Evolutionary conservation across 2,113 vertebrate genomes (phyloP).

Genomic region (Microcebus lehilahytsara): DNA sequence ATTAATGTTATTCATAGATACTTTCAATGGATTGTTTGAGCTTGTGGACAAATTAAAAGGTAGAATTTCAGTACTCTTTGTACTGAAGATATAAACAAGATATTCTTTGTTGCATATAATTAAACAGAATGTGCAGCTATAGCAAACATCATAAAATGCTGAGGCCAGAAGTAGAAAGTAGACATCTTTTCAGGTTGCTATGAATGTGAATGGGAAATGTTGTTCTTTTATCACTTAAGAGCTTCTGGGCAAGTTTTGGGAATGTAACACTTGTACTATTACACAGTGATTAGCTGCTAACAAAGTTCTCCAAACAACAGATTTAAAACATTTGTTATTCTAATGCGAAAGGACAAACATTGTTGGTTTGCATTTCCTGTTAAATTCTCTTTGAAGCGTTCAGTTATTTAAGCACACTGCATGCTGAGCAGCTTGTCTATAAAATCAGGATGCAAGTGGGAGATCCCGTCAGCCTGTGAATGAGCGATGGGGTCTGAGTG

Average conservation of each 20-base stretch:
- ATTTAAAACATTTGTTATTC: neutral
- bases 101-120: neutral
- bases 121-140: neutral
- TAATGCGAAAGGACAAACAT: neutral
- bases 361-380: neutral
- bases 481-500: neutral
- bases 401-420: neutral
- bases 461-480: neutral
- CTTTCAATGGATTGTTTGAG: neutral
- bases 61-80: neutral
- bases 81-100: neutral
- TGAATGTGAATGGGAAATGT: neutral
- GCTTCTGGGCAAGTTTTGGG: neutral
- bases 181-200: neutral
- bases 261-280: neutral
- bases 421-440: neutral
- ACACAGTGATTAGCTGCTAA: neutral
- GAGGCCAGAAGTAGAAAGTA: neutral
- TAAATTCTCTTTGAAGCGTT: neutral
- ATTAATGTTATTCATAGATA: neutral
- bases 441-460: neutral
- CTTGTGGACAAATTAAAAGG: slow-evolving; percentile 15
- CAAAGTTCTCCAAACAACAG: neutral
- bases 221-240: neutral
- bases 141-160: neutral